Evolutionary conservation across 2,888 invertebrate species (phyloP), one percentile per base, ranked within the genome.

Genomic region (Pocota personata): DNA sequence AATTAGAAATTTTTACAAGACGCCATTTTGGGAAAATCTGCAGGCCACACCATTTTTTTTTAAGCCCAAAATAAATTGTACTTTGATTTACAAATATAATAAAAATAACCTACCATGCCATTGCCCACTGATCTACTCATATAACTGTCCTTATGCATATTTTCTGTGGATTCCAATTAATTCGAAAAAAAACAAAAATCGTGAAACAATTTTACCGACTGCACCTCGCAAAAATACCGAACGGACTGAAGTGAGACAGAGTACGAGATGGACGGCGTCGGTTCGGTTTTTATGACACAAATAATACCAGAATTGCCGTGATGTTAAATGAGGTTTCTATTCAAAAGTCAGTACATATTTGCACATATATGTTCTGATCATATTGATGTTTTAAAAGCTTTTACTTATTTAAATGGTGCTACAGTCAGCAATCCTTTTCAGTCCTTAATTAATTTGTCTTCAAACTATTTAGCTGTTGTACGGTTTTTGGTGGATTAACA

Each of bases 61-160:
- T 6, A 35, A 32, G 35, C 58, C 21, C 1, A 5, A 57, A 21
- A 24, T 21, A 10, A 35, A 2, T 1, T 16, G 6, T 7, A 19
- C 1, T 35, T 37, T 12, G 7, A 3, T 60, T 32, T 1, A 32
- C 10, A 2, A 48, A 4, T 40, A 7, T n/a, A 3, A 32, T 35
- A 3, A 62, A 8, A 5, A n/a, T 30, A 37, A 48, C 55, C 66
- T 80, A 84, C 84, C 80, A 76, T 58, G 43, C 75, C 75, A 37
- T 76, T 84, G 40, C 64, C 48, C 14, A 71, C 46, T 37, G 79
- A 58, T 52, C 75, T 66, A 16, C 37, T 73, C 75, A 79, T 75
- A 43, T 84, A 83, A 64, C 27, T 79, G 66, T 84, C 84, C 21
- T 84, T 79, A 66, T 84, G 84, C 84, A 84, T 84, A 50, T 48